phyloP scores from a whole-genome alignment of 2,113 vertebrate genomes.

The Brachionichthys hirsutus region DNA sequence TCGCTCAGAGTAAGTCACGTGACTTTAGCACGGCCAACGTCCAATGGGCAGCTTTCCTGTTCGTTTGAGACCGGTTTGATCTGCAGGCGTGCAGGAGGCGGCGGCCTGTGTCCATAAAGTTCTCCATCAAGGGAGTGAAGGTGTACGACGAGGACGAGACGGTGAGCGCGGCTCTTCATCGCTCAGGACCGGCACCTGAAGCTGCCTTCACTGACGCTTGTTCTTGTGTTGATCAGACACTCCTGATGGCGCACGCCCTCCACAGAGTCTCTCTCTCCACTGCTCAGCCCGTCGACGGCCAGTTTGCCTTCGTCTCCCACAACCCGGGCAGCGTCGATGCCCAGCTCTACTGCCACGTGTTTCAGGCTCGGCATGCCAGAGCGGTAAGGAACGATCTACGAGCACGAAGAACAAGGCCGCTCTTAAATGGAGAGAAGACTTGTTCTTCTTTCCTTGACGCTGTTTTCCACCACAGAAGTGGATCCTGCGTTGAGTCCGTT shows the following conservation, averaged over 20 bases:
- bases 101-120: conserved; percentile 83
- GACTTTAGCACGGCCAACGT: neutral
- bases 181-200: no score
- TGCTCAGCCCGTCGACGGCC: conserved; percentile 74
- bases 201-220: neutral
- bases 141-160: conserved; percentile 88
- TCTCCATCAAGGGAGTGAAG: conserved; percentile 91
- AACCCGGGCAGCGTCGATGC: conserved; percentile 80
- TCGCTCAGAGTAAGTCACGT: conserved; percentile 79
- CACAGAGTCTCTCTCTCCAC: conserved; percentile 86
- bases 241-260: conserved; percentile 94
- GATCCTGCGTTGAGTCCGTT: no score
- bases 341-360: conserved; percentile 91
- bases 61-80: neutral
- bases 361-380: conserved; percentile 82
- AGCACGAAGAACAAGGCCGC: no score
- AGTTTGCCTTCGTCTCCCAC: conserved; percentile 92
- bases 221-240: conserved; percentile 68
- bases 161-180: conserved; percentile 59
- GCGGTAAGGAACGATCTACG: conserved; percentile 59
- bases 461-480: no score
- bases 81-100: conserved; percentile 80
- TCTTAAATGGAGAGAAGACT: no score
- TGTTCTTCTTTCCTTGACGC: no score
- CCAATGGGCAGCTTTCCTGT: neutral